Evolutionary conservation across 2,888 invertebrate genomes (phyloP).

Genomic region (Morinoia aosen): DNA sequence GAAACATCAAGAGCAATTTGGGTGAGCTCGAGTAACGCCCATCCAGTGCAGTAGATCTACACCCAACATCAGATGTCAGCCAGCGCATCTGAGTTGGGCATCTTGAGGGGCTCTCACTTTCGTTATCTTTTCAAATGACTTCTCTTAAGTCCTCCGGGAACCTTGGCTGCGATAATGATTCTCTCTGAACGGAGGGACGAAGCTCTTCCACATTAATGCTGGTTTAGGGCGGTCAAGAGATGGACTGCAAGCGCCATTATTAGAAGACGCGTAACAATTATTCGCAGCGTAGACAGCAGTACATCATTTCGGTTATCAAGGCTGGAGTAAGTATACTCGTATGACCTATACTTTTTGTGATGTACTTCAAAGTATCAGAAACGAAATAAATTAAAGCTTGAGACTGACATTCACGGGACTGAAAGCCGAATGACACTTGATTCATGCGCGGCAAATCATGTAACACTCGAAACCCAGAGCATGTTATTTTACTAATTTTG

Average conservation of each 20-base stretch:
- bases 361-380: too few species aligned
- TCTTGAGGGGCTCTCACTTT: background rate
- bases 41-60: background rate
- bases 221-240: background rate
- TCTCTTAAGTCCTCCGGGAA: background rate
- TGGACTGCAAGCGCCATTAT: background rate
- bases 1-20: background rate
- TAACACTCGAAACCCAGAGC: background rate
- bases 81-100: background rate
- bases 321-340: too few species aligned
- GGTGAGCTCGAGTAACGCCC: background rate
- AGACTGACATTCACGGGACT: background rate
- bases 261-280: background rate
- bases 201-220: background rate
- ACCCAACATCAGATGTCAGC: background rate
- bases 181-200: background rate
- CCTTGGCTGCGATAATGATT: background rate
- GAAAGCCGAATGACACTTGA: background rate
- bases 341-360: too few species aligned
- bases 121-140: slow-evolving; percentile 10
- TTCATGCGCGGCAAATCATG: background rate
- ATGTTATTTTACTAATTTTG: too few species aligned
- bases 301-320: background rate
- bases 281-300: background rate
- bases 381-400: background rate